phyloP scores from a whole-genome alignment of 2,888 invertebrate species.

The Pardosa pseudoannulata region DNA sequence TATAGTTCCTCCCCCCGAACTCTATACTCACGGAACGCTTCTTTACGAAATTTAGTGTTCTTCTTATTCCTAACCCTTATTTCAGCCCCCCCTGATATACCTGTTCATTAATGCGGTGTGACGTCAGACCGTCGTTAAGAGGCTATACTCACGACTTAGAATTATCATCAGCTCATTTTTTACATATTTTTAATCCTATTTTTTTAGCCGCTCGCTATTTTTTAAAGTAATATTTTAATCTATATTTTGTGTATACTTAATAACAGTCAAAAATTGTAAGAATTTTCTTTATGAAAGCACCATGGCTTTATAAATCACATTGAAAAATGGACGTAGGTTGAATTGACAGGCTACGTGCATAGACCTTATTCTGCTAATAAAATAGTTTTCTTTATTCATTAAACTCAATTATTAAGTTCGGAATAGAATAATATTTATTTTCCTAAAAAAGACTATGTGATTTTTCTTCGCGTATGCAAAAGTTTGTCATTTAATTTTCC shows the following conservation, averaged over 20 bases:
- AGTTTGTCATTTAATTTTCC: no score
- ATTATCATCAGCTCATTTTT: background rate
- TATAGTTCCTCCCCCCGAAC: background rate
- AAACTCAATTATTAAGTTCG: no score
- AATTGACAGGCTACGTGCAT: no score
- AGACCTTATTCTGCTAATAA: no score
- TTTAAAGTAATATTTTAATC: background rate
- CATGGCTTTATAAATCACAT: no score
- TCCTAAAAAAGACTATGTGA: no score
- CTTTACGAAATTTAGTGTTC: background rate
- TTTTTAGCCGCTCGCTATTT: background rate
- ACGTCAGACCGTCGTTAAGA: slow-evolving; percentile 12
- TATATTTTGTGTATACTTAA: background rate
- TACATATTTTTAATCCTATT: background rate
- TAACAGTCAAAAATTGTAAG: background rate
- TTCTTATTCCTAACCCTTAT: background rate
- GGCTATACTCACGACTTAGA: background rate
- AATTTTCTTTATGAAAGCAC: no score
- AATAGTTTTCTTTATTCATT: no score
- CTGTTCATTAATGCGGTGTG: background rate
- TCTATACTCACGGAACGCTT: background rate
- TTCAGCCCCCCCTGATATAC: background rate
- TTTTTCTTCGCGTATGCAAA: no score
- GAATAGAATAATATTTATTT: no score
- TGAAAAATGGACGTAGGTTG: no score